Evolutionary conservation across 2,797 vertebrate species (phyloP).

Genomic region (Threskiornis aethiopicus): DNA sequence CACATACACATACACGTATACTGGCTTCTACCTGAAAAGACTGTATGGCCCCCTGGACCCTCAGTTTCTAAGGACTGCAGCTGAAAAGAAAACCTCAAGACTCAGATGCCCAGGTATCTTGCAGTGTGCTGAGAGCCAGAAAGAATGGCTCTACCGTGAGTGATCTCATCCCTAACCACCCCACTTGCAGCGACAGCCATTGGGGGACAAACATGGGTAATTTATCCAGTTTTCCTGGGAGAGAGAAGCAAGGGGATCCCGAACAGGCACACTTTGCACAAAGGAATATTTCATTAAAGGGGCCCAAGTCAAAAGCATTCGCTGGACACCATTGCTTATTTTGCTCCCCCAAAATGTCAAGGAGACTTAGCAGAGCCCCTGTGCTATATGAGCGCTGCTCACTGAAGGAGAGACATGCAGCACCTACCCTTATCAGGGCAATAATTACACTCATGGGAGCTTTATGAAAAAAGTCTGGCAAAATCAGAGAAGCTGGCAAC

Average conservation of each 20-base stretch:
- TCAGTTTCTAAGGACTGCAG: background rate
- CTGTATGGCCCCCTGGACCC: background rate
- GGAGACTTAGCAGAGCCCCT: background rate
- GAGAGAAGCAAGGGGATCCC: background rate
- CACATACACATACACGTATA: background rate
- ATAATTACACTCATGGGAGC: background rate
- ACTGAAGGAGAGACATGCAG: background rate
- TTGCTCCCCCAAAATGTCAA: background rate
- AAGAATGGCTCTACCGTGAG: background rate
- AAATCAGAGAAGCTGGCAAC: background rate
- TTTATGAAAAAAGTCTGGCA: background rate
- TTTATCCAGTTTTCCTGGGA: background rate
- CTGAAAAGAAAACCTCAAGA: background rate
- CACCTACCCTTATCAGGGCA: background rate
- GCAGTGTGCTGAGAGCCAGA: background rate
- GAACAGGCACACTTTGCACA: background rate
- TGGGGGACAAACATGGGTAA: background rate
- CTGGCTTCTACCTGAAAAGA: background rate
- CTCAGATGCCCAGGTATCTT: background rate
- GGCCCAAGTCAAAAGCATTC: background rate
- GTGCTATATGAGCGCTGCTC: background rate
- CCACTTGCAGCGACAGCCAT: background rate
- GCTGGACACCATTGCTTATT: background rate
- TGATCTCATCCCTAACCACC: background rate
- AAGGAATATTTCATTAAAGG: background rate